Conservation (phyloP, 2,113 vertebrate species). For the Toxostoma redivivum region DNA sequence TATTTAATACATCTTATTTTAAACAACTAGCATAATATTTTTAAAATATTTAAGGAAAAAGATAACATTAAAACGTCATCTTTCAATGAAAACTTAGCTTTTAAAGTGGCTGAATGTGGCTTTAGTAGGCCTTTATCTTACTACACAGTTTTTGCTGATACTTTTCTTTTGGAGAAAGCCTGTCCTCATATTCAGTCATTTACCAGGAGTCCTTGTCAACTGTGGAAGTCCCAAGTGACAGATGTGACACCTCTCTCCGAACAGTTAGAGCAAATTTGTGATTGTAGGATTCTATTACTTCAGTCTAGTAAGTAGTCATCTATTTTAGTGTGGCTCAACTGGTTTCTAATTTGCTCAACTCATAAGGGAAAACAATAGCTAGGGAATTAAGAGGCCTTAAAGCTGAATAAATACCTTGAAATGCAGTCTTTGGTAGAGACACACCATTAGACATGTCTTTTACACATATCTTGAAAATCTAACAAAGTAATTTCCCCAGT, state of each 20-base stretch:
- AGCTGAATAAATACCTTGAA: background rate
- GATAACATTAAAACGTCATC: background rate
- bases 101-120: background rate
- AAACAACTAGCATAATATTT: background rate
- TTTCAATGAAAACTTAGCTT: too few relatives aligned
- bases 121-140: background rate
- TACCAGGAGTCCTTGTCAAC: background rate
- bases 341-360: background rate
- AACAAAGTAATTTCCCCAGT: background rate
- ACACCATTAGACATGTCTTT: background rate
- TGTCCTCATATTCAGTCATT: background rate
- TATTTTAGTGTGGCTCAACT: background rate
- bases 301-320: background rate
- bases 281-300: background rate
- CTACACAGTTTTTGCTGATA: background rate
- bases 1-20: background rate
- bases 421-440: background rate
- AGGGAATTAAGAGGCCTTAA: background rate
- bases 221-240: background rate
- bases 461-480: background rate
- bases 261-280: background rate
- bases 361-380: background rate
- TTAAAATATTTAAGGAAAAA: background rate
- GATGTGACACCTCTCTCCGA: background rate
- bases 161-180: background rate